Base-by-base conservation (phyloP, 2,888 invertebrate species). In the Sinohyriopsis cumingii region DNA sequence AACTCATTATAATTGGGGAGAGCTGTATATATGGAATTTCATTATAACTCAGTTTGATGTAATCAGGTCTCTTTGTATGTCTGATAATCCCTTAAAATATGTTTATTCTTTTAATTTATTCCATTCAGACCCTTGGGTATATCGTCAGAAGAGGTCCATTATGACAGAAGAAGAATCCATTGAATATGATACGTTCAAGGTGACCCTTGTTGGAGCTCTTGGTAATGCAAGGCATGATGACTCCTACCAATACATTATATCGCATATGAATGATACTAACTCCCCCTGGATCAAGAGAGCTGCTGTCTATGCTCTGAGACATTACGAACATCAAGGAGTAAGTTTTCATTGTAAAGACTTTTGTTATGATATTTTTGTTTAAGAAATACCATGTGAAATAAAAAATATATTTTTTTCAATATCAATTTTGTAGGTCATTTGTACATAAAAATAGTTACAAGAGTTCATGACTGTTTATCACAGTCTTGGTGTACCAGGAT, bases 171-270 rank as follows among this genome's bases (percentile, higher is more conserved):
- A 59, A 54, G 73, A 79, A n/a, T n/a, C 61, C 9, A 20, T 66
- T 1, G 59, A 65, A 18, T 69, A 76, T 56, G 74, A 79, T 66
- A 53, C 54, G 20, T 59, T 66, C 59, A 73, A 74, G 54, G 78
- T 79, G 1, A 67, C 75, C 56, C 63, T 80, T 19, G 67, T 81
- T 19, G 78, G 74, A 45, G 57, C 78, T 15, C 70, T 81, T 24
- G 81, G 81, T 22, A 81, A 81, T 70, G 80, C 76, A 19, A 68
- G 72, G 20, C 53, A 77, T 24, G 66, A 73, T 55, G 71, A 72
- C 45, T 80, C 77, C n/a, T 81, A 72, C 63, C 78, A 80, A 24
- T 69, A 74, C 70, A 78, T 81, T 33, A 71, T 74, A 63, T 81
- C 81, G 5, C 77, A 81, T 54, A 60, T 79, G 55, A 81, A 81